Base-by-base conservation (phyloP, 2,797 vertebrate species). In the Dallia pectoralis region DNA sequence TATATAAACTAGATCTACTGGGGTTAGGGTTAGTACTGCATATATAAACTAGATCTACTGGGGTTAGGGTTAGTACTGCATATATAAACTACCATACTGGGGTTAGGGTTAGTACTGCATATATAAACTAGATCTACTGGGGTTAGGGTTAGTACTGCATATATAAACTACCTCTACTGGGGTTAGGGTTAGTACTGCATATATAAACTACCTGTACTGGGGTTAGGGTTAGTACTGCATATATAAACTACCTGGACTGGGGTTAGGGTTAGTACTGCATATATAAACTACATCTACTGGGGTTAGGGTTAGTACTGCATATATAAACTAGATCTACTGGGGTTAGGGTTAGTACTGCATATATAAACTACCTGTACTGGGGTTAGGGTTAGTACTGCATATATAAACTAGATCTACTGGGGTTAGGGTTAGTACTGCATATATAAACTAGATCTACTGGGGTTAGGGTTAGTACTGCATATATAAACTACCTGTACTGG, bases 251-350 rank as follows among this genome's bases (percentile, higher is more conserved):
- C 89, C 32, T 87, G 90, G 33, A 91, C 89, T 0, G 88, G 88
- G 18, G 82, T 84, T 0, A 77, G 85, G 64, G 89, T n/a, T n/a
- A n/a, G n/a, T 88, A 30, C 88, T 88, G 47, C 33, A 36, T 36
- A 36, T 36, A 36, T 3, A 36, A 3, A 36, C 33, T 36, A 36
- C 33, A 3, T 36, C 3, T 3, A 36, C 33, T 36, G 30, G 63
- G 30, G n/a, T n/a, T 16, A 30, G 27, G 32, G 16, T n/a, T n/a
- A n/a, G n/a, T 36, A 36, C 33, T 36, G 33, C 33, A 19, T 53
- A 4, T 95, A 95, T 78, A 94, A 93, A 76, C 84, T 94, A 27
- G 92, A 93, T 0, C 89, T 92, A 14, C 82, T 95, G 56, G 77
- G 85, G 33, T 84, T 81, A 62, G 1, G 65, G 65, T n/a, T n/a